Evolutionary conservation across 2,113 vertebrate species (phyloP), one percentile per base, ranked within the genome.

Genomic region (Phyllopteryx taeniolatus): DNA sequence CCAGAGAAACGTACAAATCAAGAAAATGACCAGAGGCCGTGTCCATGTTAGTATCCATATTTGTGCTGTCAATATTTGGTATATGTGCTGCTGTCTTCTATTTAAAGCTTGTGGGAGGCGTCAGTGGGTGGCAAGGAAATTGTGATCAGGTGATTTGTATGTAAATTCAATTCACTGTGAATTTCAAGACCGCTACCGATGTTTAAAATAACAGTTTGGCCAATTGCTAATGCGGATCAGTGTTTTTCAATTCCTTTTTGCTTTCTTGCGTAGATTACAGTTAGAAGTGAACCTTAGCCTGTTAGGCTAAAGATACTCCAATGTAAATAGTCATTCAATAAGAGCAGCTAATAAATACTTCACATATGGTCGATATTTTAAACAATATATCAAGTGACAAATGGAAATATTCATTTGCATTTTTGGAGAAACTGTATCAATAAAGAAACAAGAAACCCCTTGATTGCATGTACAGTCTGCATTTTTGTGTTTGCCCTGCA

Each of bases 1-100:
- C 20, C 70, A 47, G 33, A 35, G 42, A 78, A 72, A 76, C 49
- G 42, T 74, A 39, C 70, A 70, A 75, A 80, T 80, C n/a, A 64
- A 20, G 47, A 33, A 66, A 65, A 72, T 61, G 35, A 43, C 31
- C 33, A 31, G 0, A 67, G 63, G 44, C 59, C 63, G 51, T 27
- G 33, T 73, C 49, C 19, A n/a, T 75, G 14, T 70, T 59, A 60
- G 51, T 27, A 22, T 73, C 49, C 19, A n/a, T 75, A 17, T 70
- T 59, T 68, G 19, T 44, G 31, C 22, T 67, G 72, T 76, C 62
- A 74, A 78, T 74, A 56, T 73, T 76, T 73, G 57, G 31, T 75
- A 20, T 20, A 49, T 78, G 43, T 71, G 62, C 66, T 76, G 68
- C 60, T 69, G 69, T 67, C 69, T 8, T 69, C 27, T 17, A 14